Percentiles rank a stretch among this genome's conserved stretches.
Evolutionary conservation across 1,140 invertebrate species (phyloP).

Genomic region (Sarcophaga peregrina): DNA sequence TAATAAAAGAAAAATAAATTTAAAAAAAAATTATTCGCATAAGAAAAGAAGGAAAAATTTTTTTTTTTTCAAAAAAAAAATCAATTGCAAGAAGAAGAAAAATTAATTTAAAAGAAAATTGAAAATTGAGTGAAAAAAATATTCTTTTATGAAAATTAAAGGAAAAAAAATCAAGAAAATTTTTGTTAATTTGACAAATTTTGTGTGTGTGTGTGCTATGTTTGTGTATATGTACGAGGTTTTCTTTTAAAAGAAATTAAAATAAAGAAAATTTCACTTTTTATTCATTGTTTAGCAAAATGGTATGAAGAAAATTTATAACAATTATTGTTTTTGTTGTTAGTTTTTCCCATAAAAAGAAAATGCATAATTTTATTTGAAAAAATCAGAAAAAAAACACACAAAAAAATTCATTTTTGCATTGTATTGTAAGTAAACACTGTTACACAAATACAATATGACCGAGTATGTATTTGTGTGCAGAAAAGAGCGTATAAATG

Average conservation of each 20-base stretch:
- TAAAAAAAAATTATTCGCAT: no score
- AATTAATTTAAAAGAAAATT: no score
- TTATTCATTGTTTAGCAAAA: background rate
- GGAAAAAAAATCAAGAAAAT: background rate
- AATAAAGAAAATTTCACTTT: conserved; percentile 4
- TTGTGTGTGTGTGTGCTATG: no score
- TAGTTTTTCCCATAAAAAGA: background rate
- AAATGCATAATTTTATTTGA: background rate
- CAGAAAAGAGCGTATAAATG: background rate
- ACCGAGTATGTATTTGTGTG: no score
- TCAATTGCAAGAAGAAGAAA: background rate
- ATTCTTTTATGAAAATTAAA: background rate
- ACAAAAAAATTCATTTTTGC: background rate
- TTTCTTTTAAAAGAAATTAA: background rate
- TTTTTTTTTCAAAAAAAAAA: no score
- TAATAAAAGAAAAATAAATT: no score
- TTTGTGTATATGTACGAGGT: no score
- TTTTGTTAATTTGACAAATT: background rate
- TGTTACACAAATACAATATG: background rate
- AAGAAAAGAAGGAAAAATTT: no score
- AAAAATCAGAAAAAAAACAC: no score
- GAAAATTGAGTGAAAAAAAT: background rate
- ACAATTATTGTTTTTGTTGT: background rate
- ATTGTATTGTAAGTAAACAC: background rate
- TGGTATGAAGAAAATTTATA: background rate